phyloP scores from a whole-genome alignment of 2,113 vertebrate genomes.

The Alosa alosa region DNA sequence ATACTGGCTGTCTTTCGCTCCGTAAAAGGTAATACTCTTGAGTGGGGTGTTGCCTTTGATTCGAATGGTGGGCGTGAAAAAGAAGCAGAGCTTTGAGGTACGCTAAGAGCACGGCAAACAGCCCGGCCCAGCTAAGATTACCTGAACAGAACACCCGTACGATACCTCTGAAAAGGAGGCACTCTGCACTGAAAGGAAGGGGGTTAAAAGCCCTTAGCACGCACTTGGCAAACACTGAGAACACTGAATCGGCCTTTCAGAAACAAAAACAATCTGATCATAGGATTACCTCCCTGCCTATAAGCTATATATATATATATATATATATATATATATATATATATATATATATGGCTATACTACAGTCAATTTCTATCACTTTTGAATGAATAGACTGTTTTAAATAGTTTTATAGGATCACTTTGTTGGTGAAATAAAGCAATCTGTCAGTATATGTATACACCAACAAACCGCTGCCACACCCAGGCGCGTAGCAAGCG shows the following conservation, averaged over 20 bases:
- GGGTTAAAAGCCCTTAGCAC: not conserved
- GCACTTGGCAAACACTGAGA: not conserved
- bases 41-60: not conserved
- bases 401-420: not conserved
- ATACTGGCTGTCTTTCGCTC: not conserved
- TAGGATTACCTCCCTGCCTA: not conserved
- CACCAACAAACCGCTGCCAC: not conserved
- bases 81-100: not conserved
- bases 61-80: not conserved
- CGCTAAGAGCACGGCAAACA: not conserved
- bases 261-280: not conserved
- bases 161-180: conserved; percentile 2
- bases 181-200: not conserved
- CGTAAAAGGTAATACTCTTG: not conserved
- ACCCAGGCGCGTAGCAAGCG: not conserved
- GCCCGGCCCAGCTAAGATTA: not conserved
- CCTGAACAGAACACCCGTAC: not conserved
- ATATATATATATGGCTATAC: too few species aligned
- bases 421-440: not conserved
- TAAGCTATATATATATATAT: too few species aligned
- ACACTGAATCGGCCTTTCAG: too few species aligned
- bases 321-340: too few species aligned
- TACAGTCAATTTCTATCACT: too few species aligned
- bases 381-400: not conserved
- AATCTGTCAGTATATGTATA: not conserved